A percentile compares a stretch with the other conserved stretches of the same genome.
Evolutionary conservation across 2,888 invertebrate genomes (phyloP).

Genomic region (Caenorhabditis wallacei): DNA sequence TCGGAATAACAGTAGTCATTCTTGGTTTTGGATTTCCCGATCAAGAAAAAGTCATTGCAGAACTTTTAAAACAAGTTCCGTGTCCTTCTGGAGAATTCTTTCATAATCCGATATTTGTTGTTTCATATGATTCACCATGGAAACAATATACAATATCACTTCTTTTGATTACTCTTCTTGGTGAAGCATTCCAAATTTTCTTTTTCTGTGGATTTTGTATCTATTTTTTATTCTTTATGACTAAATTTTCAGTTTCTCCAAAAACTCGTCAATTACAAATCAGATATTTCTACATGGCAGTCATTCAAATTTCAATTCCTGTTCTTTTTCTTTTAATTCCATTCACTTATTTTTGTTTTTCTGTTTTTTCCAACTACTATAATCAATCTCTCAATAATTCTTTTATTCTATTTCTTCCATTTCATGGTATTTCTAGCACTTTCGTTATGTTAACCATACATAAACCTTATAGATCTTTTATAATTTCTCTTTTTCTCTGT

Average conservation of each 20-base stretch:
- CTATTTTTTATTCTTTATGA: conserved; percentile 15
- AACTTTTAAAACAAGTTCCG: conserved; percentile 7
- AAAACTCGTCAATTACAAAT: conserved; percentile 24
- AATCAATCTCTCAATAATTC: conserved; percentile 32
- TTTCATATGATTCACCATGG: conserved; percentile 15
- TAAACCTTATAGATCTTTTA: conserved; percentile 15
- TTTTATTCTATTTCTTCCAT: conserved; percentile 19
- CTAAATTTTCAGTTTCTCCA: conserved; percentile 4
- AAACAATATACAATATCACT: conserved; percentile 8
- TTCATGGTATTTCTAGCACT: too few species aligned
- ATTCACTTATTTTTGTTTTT: conserved; percentile 25
- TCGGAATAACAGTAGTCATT: not conserved
- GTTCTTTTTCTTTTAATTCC: conserved; percentile 16
- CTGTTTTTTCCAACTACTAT: conserved; percentile 15
- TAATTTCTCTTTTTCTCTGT: not conserved
- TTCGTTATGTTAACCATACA: conserved; percentile 8
- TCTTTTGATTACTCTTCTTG: conserved; percentile 2
- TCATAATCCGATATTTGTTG: conserved; percentile 10
- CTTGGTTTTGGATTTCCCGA: conserved; percentile 11
- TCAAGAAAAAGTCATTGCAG: not conserved
- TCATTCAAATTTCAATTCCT: conserved; percentile 13
- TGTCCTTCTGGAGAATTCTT: conserved; percentile 36
- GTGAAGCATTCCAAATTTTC: conserved; percentile 15
- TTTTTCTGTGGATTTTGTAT: conserved; percentile 22
- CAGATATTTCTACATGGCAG: conserved; percentile 6